phyloP scores from a whole-genome alignment of 30 jellyfish, hydroid and myxozoan genomes.

The Catostylus mosaicus region DNA sequence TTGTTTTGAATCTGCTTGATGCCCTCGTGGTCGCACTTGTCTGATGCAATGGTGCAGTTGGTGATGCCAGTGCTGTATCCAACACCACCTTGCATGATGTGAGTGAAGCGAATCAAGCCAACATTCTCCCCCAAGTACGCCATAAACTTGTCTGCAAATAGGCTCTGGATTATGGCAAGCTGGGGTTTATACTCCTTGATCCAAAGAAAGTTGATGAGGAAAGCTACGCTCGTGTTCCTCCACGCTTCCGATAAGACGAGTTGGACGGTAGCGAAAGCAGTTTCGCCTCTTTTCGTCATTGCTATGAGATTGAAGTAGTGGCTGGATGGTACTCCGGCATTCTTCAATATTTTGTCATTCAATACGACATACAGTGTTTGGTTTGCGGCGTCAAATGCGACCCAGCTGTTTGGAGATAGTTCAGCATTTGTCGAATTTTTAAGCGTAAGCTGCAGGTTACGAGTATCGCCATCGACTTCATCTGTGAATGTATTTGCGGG shows the following conservation, averaged over 20 bases:
- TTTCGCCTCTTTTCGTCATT: constrained; percentile 46
- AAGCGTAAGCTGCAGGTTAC: constrained; percentile 70
- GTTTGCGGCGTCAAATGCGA: constrained; percentile 22
- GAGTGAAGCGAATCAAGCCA: constrained; percentile 5
- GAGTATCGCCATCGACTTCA: constrained; percentile 85
- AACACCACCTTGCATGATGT: neutral
- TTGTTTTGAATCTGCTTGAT: neutral
- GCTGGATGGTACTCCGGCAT: neutral
- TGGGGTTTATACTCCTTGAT: constrained; percentile 6
- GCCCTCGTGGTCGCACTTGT: constrained; percentile 16
- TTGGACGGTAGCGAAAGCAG: constrained; percentile 24
- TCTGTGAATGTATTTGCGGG: constrained; percentile 90
- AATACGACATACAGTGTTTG: constrained; percentile 47
- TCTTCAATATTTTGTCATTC: neutral
- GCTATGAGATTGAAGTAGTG: constrained; percentile 36
- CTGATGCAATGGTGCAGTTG: constrained; percentile 37
- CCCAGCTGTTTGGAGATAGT: constrained; percentile 30
- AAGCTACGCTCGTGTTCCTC: constrained; percentile 27
- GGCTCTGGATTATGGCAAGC: constrained; percentile 11
- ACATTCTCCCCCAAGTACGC: neutral
- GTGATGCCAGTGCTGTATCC: constrained; percentile 15
- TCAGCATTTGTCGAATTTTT: constrained; percentile 36
- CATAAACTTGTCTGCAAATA: constrained; percentile 18
- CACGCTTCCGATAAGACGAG: constrained; percentile 19
- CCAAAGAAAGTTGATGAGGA: constrained; percentile 45